Percentiles rank a stretch among this genome's conserved stretches.
phyloP scores from a whole-genome alignment of 23 tunicate genomes.

The Diplosoma virens region DNA sequence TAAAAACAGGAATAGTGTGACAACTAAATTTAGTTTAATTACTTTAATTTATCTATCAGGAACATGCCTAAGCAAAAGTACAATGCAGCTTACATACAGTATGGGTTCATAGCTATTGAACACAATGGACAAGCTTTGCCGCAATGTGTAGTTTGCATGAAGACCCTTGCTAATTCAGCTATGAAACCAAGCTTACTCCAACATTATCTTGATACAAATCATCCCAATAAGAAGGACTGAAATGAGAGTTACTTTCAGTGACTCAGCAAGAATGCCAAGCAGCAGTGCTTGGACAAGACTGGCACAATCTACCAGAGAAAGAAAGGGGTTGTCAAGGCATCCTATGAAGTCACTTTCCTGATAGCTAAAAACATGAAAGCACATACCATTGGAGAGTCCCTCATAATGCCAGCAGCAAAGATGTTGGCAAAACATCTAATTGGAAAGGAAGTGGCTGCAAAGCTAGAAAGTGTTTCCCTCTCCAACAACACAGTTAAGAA shows the following conservation, averaged over 20 bases:
- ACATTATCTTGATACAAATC: slow-evolving; percentile 54
- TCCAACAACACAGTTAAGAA: slow-evolving; percentile 40
- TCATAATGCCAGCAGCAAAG: slow-evolving; percentile 39
- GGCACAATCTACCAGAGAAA: slow-evolving; percentile 46
- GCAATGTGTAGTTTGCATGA: slow-evolving; percentile 31
- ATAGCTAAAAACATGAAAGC: slow-evolving; percentile 42
- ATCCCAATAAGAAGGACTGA: slow-evolving; percentile 41
- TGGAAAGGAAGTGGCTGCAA: slow-evolving; percentile 43
- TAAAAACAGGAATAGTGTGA: too few species aligned
- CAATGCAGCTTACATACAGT: slow-evolving; percentile 4
- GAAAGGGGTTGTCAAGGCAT: slow-evolving; percentile 28
- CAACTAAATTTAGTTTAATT: too few species aligned
- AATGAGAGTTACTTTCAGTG: slow-evolving; percentile 55
- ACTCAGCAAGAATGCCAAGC: slow-evolving; percentile 48
- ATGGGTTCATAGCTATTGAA: slow-evolving; percentile 14
- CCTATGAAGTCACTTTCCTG: slow-evolving; percentile 16
- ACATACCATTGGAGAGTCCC: slow-evolving; percentile 37
- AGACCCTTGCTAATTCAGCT: slow-evolving; percentile 24
- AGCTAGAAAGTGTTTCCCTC: slow-evolving; percentile 46
- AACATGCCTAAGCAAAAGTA: slow-evolving; percentile 17
- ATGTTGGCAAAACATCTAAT: slow-evolving; percentile 29
- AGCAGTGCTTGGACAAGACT: slow-evolving; percentile 67
- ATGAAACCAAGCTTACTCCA: slow-evolving; percentile 32
- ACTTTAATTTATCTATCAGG: background rate
- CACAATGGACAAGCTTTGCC: slow-evolving; percentile 9